Evolutionary conservation across 2,797 vertebrate genomes (phyloP).

Genomic region (Cyclopterus lumpus): DNA sequence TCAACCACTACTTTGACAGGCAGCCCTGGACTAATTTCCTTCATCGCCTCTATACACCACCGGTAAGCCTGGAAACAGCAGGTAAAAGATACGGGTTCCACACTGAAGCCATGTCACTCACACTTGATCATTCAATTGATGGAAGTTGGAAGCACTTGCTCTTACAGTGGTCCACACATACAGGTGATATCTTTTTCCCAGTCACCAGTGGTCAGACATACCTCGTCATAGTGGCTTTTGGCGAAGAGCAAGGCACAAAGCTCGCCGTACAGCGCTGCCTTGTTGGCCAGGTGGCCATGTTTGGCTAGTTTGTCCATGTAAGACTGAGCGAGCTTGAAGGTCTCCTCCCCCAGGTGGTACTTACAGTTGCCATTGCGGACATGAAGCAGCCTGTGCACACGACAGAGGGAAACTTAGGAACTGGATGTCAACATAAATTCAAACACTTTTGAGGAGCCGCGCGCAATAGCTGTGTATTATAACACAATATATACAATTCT

Average conservation of each 20-base stretch:
- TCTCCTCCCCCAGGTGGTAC: slow-evolving; percentile 98
- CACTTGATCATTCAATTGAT: not conserved
- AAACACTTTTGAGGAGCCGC: not conserved
- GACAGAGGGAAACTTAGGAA: slow-evolving; percentile 15
- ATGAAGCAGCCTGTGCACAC: slow-evolving; percentile 89
- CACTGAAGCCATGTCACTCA: not conserved
- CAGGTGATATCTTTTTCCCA: not conserved
- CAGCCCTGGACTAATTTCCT: slow-evolving; percentile 94
- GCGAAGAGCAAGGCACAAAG: slow-evolving; percentile 97
- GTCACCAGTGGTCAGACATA: slow-evolving; percentile 52
- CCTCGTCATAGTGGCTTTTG: slow-evolving; percentile 99
- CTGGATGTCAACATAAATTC: not conserved
- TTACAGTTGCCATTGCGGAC: slow-evolving; percentile 98
- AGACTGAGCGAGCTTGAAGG: slow-evolving; percentile 96
- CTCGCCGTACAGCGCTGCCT: slow-evolving; percentile 96
- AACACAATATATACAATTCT: too few species aligned
- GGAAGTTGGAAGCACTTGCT: not conserved
- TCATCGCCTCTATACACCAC: slow-evolving; percentile 99
- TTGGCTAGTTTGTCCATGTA: slow-evolving; percentile 98
- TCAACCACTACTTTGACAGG: slow-evolving; percentile 98
- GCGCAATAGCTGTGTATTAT: too few species aligned
- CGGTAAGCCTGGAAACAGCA: slow-evolving; percentile 89
- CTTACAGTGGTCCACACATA: not conserved
- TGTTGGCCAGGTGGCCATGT: slow-evolving; percentile 97
- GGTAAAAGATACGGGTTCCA: not conserved